Base-by-base conservation (phyloP, 35 echinoderm and acorn worm species). In the Lytechinus variegatus region DNA sequence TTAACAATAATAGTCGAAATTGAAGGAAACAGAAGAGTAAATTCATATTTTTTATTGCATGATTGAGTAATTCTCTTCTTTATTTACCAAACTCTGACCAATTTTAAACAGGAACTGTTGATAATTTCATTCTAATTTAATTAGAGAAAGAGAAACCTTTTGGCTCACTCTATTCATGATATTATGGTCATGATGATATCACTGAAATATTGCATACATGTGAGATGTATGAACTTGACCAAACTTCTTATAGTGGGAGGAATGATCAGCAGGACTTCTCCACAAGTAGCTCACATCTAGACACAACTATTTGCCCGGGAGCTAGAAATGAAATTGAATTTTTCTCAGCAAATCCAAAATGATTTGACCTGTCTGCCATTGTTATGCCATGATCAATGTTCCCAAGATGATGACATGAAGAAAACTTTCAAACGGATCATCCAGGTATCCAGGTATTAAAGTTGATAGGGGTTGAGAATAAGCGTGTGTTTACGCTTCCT, bases 341-440 rank as follows among this genome's bases (percentile, higher is more conserved):
- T 79, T 79, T 79, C 66, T 79, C 66, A 79, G n/a, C 66, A 79
- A 79, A 79, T 79, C 66, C n/a, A 79, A 79, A 79, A 6, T 79
- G 66, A 79, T 79, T 16, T 79, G 66, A 79, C 66, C 66, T 79
- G 66, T 24, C 66, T 79, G 66, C 66, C n/a, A 16, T 79, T 6
- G 66, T 79, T 79, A n/a, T 16, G 66, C 16, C 66, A 79, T 16
- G 14, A 79, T 21, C 66, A 79, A 79, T 79, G 66, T 79, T 79
- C 21, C 66, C 4, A 7, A 24, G 66, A n/a, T 24, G 19, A 79
- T 79, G 66, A 79, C 16, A 24, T 79, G 66, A 24, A 19, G 66
- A 79, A 79, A 79, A 24, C 19, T 79, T 79, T 24, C 66, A 79
- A 19, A 79, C 66, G 4, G 16, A 24, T 16, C 66, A n/a, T 24